These are phyloP conservation scores for Chondrosia reniformis DNA, from an alignment of 37 sponge, comb jelly and placozoan genomes.

Conservation along the genomic window DNA sequence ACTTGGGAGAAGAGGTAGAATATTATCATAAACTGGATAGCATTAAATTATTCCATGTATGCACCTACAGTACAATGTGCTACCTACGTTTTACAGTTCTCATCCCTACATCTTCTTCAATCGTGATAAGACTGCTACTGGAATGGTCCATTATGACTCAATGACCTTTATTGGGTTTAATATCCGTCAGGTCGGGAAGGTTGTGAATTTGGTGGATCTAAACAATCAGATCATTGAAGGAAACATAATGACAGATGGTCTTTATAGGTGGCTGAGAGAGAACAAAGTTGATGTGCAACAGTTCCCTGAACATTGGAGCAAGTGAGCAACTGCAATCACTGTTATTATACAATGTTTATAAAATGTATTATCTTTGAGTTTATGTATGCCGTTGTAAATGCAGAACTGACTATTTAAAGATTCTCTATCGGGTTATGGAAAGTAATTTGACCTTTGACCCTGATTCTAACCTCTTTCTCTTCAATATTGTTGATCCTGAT, in stretches of 20 bases:
- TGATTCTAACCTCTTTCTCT: constrained; percentile 1
- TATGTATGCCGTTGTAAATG: neutral
- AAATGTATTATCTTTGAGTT: neutral
- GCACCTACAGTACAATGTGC: neutral
- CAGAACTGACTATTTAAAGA: constrained; percentile 5
- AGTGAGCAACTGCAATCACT: neutral
- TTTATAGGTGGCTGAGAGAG: neutral
- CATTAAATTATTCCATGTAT: neutral
- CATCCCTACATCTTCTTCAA: constrained; percentile 98
- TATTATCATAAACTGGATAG: neutral
- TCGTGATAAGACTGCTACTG: constrained; percentile 42
- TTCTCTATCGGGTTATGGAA: constrained; percentile 7
- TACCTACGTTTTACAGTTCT: constrained; percentile 34
- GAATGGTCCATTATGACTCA: neutral
- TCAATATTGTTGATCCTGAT: constrained; percentile 58
- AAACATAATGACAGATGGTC: constrained; percentile 38
- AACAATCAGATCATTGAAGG: constrained; percentile 3
- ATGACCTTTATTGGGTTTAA: constrained; percentile 90
- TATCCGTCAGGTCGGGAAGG: constrained; percentile 1
- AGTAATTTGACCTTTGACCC: neutral
- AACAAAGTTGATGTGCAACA: constrained; percentile 14
- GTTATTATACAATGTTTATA: neutral
- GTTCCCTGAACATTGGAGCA: neutral
- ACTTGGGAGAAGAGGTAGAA: constrained; percentile 63
- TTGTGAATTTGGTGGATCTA: constrained; percentile 15